Base-by-base conservation (phyloP, 2,113 vertebrate species). In the Lamprotornis superbus region DNA sequence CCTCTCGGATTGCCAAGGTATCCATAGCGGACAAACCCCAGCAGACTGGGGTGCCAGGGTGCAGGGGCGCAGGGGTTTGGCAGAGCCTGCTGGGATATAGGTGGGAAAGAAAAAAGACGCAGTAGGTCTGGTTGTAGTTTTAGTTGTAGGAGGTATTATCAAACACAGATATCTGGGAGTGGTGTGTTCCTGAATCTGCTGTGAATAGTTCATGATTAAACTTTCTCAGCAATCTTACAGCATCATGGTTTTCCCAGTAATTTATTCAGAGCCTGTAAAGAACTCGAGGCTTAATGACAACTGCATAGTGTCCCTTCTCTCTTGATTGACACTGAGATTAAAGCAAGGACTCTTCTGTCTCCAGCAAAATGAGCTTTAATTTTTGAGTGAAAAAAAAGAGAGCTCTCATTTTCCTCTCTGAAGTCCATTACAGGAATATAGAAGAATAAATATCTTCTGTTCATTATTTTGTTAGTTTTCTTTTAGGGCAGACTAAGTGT, bases 161-260 rank as follows among this genome's bases (percentile, higher is more conserved):
- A 71, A 85, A 64, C 49, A 52, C 49, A 85, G 57, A 40, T 75
- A 83, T 22, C 27, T 76, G 76, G 28, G 28, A 80, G 18, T 7
- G 11, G 23, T 46, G 16, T 57, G 31, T 16, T 90, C 68, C 33
- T 15, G 19, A 80, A 79, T 37, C 31, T 30, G 8, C 61, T 73
- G 30, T 93, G 55, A 94, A 77, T 74, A 86, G 69, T 25, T 82
- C 67, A 15, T 82, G 71, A 84, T 94, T 93, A 75, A 95, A 81
- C 31, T 80, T 93, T 25, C 39, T 67, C 35, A 10, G 74, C 47
- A 79, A 78, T 50, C 53, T 91, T 79, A 40, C 42, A 69, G 61
- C 44, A 68, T 47, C 28, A 30, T 88, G 65, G 7, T 37, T 94
- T 80, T 89, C 35, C 11, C 28, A 50, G 22, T 79, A 55, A 76